phyloP scores from a whole-genome alignment of 2,113 vertebrate genomes.

The Aleadryas rufinucha region DNA sequence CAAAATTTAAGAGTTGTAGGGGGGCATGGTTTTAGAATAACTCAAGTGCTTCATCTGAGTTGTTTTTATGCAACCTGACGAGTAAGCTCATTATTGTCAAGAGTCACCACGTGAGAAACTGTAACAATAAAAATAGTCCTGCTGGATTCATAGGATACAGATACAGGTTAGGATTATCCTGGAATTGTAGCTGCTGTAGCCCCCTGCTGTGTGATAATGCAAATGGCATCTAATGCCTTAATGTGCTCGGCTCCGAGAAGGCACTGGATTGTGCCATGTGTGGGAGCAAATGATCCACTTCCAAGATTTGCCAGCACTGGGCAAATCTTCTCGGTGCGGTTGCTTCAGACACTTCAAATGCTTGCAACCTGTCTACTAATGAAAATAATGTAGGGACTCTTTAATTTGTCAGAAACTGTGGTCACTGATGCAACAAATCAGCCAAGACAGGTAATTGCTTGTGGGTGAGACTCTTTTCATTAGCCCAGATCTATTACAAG shows the following conservation, averaged over 20 bases:
- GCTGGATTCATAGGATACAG: slow-evolving; percentile 18
- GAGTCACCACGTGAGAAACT: slow-evolving; percentile 19
- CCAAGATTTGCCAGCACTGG: not conserved
- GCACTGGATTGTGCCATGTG: not conserved
- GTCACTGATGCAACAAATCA: not conserved
- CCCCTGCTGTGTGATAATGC: slow-evolving; percentile 81
- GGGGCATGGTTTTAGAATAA: not conserved
- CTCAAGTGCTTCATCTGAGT: not conserved
- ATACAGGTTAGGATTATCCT: slow-evolving; percentile 58
- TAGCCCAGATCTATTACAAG: not conserved
- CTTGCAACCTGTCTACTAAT: not conserved
- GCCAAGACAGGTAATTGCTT: slow-evolving; percentile 1
- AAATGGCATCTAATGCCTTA: slow-evolving; percentile 74
- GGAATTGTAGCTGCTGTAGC: slow-evolving; percentile 71
- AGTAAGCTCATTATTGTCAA: not conserved
- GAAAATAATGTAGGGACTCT: not conserved
- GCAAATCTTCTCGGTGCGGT: not conserved
- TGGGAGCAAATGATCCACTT: not conserved
- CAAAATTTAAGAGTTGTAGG: not conserved
- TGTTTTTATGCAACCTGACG: slow-evolving; percentile 10
- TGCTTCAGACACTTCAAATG: not conserved
- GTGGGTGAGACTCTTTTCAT: not conserved
- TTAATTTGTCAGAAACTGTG: slow-evolving; percentile 18
- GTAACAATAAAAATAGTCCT: slow-evolving; percentile 42
- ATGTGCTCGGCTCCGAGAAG: slow-evolving; percentile 14